A percentile compares a stretch with the other conserved stretches of the same genome.
Conservation (phyloP, 1,140 invertebrate genomes). For the Anoplophora glabripennis region DNA sequence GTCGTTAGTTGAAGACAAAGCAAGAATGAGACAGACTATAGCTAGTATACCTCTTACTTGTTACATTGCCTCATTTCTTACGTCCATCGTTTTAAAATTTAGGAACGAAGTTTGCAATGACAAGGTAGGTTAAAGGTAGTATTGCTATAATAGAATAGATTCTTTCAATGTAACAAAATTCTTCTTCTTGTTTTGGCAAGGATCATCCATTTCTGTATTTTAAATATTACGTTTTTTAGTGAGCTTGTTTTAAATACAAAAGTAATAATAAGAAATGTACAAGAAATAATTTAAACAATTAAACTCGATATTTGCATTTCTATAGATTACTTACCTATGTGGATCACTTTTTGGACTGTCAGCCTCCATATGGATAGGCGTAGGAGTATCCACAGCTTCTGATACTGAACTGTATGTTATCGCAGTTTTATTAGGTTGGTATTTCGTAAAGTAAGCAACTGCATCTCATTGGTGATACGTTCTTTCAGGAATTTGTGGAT, state of each 20-base stretch:
- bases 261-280: too few relatives aligned
- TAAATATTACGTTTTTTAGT: too few relatives aligned
- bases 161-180: neutral
- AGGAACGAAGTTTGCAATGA: slow-evolving; percentile 53
- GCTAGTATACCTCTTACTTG: slow-evolving; percentile 85
- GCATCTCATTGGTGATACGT: slow-evolving; percentile 45
- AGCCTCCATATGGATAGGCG: slow-evolving; percentile 64
- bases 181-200: too few relatives aligned
- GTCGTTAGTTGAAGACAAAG: slow-evolving; percentile 48
- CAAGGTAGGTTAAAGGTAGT: slow-evolving; percentile 21
- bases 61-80: slow-evolving; percentile 79
- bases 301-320: neutral
- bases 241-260: too few relatives aligned
- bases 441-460: neutral
- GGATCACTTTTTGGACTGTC: slow-evolving; percentile 62
- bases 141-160: neutral
- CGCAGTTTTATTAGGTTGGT: slow-evolving; percentile 63
- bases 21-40: slow-evolving; percentile 57
- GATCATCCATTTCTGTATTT: too few relatives aligned
- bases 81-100: slow-evolving; percentile 74
- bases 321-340: slow-evolving; percentile 62
- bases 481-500: slow-evolving; percentile 76
- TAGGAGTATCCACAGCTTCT: slow-evolving; percentile 50
- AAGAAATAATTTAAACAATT: too few relatives aligned
- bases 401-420: slow-evolving; percentile 60